Conservation (phyloP, 2,113 vertebrate genomes). For the Catharus fuscescens region DNA sequence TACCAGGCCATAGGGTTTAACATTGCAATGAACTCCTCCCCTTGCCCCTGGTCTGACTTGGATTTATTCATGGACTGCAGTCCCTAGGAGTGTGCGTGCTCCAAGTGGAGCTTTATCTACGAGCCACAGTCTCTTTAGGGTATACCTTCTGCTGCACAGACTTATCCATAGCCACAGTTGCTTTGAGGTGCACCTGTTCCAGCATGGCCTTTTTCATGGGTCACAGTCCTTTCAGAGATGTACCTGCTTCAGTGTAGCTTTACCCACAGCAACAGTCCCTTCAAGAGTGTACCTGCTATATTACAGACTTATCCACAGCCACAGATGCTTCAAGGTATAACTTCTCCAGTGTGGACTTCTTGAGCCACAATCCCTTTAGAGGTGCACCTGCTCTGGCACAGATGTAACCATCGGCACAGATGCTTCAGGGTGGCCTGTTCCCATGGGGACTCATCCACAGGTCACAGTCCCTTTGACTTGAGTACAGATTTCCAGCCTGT, state of each 20-base stretch:
- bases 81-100: not conserved
- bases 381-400: not conserved
- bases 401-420: not conserved
- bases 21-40: not conserved
- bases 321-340: not conserved
- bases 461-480: not conserved
- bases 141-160: not conserved
- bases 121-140: not conserved
- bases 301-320: not conserved
- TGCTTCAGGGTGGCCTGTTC: not conserved
- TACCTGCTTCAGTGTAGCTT: not conserved
- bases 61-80: not conserved
- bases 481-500: not conserved
- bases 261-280: not conserved
- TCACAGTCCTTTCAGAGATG: not conserved
- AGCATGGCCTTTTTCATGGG: not conserved
- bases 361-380: not conserved
- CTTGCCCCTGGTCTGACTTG: not conserved
- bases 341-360: not conserved
- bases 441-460: not conserved
- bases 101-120: not conserved
- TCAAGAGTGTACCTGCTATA: not conserved
- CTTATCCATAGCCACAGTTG: not conserved
- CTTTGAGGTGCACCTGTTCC: not conserved
- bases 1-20: not conserved